phyloP scores from a whole-genome alignment of 2,888 invertebrate species.

The Rotaria magnacalcarata region DNA sequence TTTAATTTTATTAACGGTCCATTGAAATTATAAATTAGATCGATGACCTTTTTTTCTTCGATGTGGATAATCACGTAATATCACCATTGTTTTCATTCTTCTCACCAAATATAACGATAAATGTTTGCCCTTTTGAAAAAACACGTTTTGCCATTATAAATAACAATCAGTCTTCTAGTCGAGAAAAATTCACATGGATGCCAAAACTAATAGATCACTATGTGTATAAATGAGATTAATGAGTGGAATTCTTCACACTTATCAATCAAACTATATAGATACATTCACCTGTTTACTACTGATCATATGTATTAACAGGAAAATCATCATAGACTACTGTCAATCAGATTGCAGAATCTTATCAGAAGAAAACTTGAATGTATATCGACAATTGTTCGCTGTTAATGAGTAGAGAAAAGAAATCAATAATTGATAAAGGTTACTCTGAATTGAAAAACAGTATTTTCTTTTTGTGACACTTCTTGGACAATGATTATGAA shows the following conservation, averaged over 20 bases:
- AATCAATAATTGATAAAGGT: constrained; percentile 11
- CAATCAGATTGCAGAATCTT: constrained; percentile 7
- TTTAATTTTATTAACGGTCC: not conserved
- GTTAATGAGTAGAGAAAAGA: not conserved
- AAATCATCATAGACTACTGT: constrained; percentile 8
- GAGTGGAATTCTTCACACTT: constrained; percentile 5
- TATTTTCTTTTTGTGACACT: not conserved
- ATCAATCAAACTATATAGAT: not conserved
- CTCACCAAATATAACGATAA: not conserved
- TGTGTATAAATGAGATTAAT: constrained; percentile 8
- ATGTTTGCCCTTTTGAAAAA: not conserved
- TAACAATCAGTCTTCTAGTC: constrained; percentile 11
- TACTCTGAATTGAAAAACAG: not conserved
- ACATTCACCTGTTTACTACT: constrained; percentile 14
- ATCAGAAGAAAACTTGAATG: not conserved
- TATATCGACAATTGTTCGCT: not conserved
- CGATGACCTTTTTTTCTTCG: constrained; percentile 3
- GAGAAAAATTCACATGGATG: not conserved
- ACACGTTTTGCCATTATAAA: constrained; percentile 18
- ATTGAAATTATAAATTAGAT: constrained; percentile 4
- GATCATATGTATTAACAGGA: not conserved
- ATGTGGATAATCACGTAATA: constrained; percentile 18
- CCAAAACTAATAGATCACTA: not conserved
- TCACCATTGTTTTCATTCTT: not conserved
- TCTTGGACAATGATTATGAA: constrained; percentile 23